These are phyloP conservation scores for Nymphicus hollandicus DNA, from an alignment of 2,113 vertebrate species.

Conservation along the genomic window DNA sequence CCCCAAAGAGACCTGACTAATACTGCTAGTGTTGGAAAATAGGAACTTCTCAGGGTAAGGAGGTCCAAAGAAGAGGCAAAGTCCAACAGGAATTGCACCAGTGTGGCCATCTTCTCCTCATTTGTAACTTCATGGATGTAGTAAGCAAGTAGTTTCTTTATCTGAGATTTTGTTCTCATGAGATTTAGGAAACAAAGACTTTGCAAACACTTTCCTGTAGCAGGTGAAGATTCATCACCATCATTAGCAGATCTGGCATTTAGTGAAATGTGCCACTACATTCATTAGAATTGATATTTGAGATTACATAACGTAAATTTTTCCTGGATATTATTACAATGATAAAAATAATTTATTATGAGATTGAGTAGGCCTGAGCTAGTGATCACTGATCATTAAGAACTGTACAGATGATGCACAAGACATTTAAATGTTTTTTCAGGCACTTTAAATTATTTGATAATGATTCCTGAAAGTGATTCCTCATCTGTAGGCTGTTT, in stretches of 20 bases:
- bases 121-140: background rate
- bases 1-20: accelerated
- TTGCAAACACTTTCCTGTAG: background rate
- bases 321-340: background rate
- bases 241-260: background rate
- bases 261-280: background rate
- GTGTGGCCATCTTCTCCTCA: background rate
- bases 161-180: background rate
- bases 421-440: background rate
- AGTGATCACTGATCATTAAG: background rate
- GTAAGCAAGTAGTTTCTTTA: background rate
- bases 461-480: background rate
- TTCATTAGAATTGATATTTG: background rate
- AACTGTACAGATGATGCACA: background rate
- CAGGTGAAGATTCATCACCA: background rate
- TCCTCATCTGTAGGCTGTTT: background rate
- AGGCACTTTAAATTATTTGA: background rate
- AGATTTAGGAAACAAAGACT: background rate
- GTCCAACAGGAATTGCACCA: background rate
- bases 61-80: background rate
- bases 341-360: background rate
- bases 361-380: background rate
- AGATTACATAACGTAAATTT: background rate
- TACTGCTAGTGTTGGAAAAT: background rate
- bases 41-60: background rate